A percentile compares a stretch with the other conserved stretches of the same genome.
Conservation (phyloP, 1,140 invertebrate species). For the Drosophila takahashii region DNA sequence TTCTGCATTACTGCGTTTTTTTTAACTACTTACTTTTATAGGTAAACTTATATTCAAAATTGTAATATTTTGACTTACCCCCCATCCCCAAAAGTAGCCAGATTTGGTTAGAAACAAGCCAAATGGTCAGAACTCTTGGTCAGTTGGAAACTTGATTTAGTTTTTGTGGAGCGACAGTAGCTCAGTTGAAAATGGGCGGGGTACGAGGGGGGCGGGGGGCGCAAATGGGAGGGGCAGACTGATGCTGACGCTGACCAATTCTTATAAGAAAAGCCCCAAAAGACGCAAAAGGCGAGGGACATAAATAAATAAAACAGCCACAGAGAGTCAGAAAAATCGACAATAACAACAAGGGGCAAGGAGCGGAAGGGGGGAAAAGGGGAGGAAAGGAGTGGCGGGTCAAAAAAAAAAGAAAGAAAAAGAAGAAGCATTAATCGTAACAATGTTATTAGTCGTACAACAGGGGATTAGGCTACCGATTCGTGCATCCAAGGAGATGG, state of each 20-base stretch:
- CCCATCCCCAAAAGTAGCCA: conserved; percentile 11
- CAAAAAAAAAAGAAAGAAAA: conserved; percentile 37
- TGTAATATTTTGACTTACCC: too few relatives aligned
- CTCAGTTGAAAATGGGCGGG: conserved; percentile 24
- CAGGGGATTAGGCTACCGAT: conserved; percentile 84
- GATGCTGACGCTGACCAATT: conserved; percentile 63
- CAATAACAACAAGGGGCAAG: conserved; percentile 26
- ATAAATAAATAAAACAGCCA: conserved; percentile 76
- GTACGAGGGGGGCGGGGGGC: too few relatives aligned
- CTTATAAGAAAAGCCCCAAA: conserved; percentile 73
- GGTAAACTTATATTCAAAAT: too few relatives aligned
- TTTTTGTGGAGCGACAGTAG: conserved; percentile 60
- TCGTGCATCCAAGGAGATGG: conserved; percentile 56
- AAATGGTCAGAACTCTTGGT: conserved; percentile 5
- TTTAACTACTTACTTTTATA: too few relatives aligned
- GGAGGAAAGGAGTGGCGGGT: neutral
- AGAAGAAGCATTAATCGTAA: conserved; percentile 83
- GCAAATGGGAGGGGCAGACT: conserved; percentile 22
- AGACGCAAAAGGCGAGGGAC: conserved; percentile 57
- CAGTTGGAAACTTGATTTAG: conserved; percentile 68
- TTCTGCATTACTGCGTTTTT: too few relatives aligned
- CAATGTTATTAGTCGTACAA: conserved; percentile 85
- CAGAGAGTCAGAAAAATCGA: conserved; percentile 52
- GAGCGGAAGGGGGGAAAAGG: neutral
- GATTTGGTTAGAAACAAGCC: neutral